Evolutionary conservation across 2,797 vertebrate species (phyloP), one percentile per base, ranked within the genome.

Genomic region (Anisognathus igniventris): DNA sequence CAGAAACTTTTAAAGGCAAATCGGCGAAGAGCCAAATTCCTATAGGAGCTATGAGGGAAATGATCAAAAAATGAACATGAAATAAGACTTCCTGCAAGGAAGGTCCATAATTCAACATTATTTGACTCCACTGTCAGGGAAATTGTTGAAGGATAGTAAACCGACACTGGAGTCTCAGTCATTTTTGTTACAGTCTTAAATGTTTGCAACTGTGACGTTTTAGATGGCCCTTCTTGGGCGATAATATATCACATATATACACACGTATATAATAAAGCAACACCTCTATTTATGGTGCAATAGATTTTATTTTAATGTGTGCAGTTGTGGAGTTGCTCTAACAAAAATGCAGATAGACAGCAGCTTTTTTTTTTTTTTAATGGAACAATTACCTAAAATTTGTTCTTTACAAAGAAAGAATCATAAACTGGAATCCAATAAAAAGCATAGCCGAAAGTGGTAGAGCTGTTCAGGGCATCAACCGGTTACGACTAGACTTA

Each of bases 81-180:
- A 98, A 97, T 97, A 98, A 97, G 96, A 96, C 95, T 98, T 98
- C 96, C 97, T 97, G 93, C 96, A 88, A 97, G 97, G 97, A 96
- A 95, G 80, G 97, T 96, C 97, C 95, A 97, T 98, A 98, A 98
- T 96, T 98, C 98, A 98, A 97, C 92, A 97, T 98, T 98, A 98
- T 98, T 98, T 98, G 96, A 98, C 94, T 97, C 86, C 50, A 95
- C 92, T 98, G 97, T 97, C 97, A 97, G 90, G 91, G 93, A 97
- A 97, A 97, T 95, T 94, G 97, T 97, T 96, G 97, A 97, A 97
- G 93, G 96, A 97, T 97, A 98, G 97, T 98, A 98, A 98, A 97
- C 96, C 78, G 97, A 97, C 97, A 97, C 90, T 77, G 20, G 94
- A 94, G 81, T 92, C 96, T 91, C 88, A 94, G 95, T 97, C 95